A percentile compares a stretch with the other conserved stretches of the same genome.
phyloP scores from a whole-genome alignment of 2,113 vertebrate genomes.

The Leucopsar rothschildi region DNA sequence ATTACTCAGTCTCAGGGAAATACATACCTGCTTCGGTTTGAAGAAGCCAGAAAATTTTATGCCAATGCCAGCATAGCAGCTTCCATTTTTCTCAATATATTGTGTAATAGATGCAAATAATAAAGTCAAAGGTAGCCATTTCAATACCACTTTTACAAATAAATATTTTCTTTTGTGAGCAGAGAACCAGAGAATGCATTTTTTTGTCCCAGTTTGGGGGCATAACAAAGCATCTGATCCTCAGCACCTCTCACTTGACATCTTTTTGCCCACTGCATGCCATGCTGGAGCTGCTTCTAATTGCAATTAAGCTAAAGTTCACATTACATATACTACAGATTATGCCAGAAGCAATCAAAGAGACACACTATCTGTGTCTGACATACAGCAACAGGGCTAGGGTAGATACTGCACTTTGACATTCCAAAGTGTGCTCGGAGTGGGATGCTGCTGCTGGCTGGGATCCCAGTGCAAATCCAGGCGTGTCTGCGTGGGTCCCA shows the following conservation, averaged over 20 bases:
- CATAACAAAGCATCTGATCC: not conserved
- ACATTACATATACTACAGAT: not conserved
- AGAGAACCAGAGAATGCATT: not conserved
- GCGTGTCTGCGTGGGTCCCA: not conserved
- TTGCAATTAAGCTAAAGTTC: not conserved
- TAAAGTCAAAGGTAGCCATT: not conserved
- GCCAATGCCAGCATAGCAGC: not conserved
- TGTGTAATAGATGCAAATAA: not conserved
- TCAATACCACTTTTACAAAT: not conserved
- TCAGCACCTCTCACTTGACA: not conserved
- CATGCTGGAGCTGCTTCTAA: not conserved
- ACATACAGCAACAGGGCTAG: not conserved
- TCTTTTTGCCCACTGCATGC: not conserved
- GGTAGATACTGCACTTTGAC: not conserved
- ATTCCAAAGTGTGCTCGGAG: not conserved
- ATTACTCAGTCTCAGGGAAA: not conserved
- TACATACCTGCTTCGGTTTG: not conserved
- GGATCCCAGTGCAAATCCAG: not conserved
- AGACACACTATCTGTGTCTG: not conserved
- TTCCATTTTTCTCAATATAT: not conserved
- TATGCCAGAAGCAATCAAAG: not conserved
- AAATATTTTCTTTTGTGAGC: not conserved
- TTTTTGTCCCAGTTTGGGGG: not conserved
- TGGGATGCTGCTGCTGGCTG: not conserved
- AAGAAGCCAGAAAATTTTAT: not conserved